A percentile compares a stretch with the other conserved stretches of the same genome.
phyloP scores from a whole-genome alignment of 2,797 vertebrate species.

The Dryobates pubescens region DNA sequence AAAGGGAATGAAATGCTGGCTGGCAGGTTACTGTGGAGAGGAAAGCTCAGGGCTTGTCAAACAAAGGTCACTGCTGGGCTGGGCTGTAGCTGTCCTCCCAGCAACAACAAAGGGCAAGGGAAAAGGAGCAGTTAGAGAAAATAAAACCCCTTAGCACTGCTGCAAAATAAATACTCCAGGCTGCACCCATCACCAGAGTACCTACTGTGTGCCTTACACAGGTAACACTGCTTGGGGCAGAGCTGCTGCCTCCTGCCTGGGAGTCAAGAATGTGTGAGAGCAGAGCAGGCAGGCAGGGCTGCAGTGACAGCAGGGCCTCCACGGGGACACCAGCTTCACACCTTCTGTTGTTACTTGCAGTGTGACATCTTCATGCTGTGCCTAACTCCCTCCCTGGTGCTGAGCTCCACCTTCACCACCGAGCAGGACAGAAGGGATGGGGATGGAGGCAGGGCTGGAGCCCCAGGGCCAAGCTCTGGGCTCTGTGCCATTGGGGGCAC shows the following conservation, averaged over 20 bases:
- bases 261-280: not conserved
- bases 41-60: not conserved
- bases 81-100: not conserved
- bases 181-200: fast-evolving
- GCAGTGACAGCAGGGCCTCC: not conserved
- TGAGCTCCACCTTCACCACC: fast-evolving
- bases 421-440: too few relatives aligned
- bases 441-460: too few relatives aligned
- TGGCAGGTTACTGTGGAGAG: not conserved
- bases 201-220: fast-evolving
- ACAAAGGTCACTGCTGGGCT: not conserved
- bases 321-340: fast-evolving
- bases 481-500: too few relatives aligned
- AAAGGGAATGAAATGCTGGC: fast-evolving
- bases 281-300: not conserved
- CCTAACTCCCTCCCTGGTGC: not conserved
- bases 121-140: not conserved
- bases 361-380: too few relatives aligned
- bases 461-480: too few relatives aligned
- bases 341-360: not conserved
- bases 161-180: not conserved
- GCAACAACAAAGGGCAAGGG: fast-evolving
- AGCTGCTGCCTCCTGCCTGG: fast-evolving
- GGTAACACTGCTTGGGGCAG: too few relatives aligned
- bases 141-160: fast-evolving